Evolutionary conservation across 2,797 vertebrate genomes (phyloP).

Genomic region (Leuciscus waleckii): DNA sequence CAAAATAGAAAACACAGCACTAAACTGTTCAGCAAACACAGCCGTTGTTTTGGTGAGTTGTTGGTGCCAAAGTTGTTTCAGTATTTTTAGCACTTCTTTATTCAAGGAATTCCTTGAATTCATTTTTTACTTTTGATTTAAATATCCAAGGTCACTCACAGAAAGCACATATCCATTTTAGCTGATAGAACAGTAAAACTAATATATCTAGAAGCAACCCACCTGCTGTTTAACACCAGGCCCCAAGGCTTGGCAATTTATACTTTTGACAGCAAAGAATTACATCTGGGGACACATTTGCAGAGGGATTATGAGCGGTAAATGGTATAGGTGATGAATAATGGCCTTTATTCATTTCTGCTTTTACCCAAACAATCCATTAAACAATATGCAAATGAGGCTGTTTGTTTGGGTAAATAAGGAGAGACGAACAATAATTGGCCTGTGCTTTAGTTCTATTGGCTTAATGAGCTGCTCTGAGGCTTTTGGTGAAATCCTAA

Average conservation of each 20-base stretch:
- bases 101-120: neutral
- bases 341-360: slow-evolving; percentile 70
- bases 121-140: neutral
- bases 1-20: slow-evolving; percentile 16
- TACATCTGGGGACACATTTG: slow-evolving; percentile 23
- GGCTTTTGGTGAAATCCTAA: neutral
- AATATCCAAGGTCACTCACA: neutral
- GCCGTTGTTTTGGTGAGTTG: neutral
- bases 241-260: slow-evolving; percentile 34
- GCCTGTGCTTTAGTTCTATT: slow-evolving; percentile 65
- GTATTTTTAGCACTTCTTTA: neutral
- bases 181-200: slow-evolving; percentile 11
- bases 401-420: slow-evolving; percentile 71
- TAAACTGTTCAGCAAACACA: slow-evolving; percentile 28
- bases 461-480: slow-evolving; percentile 69
- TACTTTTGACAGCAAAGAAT: slow-evolving; percentile 37
- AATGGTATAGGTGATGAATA: slow-evolving; percentile 27
- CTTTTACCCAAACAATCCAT: slow-evolving; percentile 74
- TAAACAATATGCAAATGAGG: slow-evolving; percentile 76
- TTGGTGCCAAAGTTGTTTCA: neutral
- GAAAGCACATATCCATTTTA: slow-evolving; percentile 6
- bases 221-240: slow-evolving; percentile 37
- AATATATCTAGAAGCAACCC: slow-evolving; percentile 19
- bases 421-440: slow-evolving; percentile 68
- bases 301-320: slow-evolving; percentile 26